Percentiles rank a stretch among this genome's conserved stretches.
Evolutionary conservation across 64 coral and sea anemone genomes (phyloP).

Genomic region (Anthopleura sola): DNA sequence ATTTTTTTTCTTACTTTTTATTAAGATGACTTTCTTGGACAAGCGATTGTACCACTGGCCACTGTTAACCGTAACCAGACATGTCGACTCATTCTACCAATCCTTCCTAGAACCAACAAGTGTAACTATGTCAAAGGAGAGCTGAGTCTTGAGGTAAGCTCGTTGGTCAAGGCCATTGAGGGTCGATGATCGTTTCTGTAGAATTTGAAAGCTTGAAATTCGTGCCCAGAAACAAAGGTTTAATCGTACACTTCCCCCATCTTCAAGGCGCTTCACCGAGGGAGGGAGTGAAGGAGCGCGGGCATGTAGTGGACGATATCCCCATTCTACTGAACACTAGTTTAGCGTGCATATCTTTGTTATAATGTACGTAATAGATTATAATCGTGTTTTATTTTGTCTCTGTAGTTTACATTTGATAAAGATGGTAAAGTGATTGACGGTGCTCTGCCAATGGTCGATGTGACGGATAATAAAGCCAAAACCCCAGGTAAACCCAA

Average conservation of each 20-base stretch:
- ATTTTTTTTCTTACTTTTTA: background rate
- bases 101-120: slow-evolving; percentile 81
- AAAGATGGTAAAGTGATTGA: slow-evolving; percentile 97
- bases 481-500: background rate
- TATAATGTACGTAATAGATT: background rate
- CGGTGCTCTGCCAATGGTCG: slow-evolving; percentile 56
- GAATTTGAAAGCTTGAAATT: too few species aligned
- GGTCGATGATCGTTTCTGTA: too few species aligned
- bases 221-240: too few species aligned
- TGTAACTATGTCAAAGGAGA: slow-evolving; percentile 86
- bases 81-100: slow-evolving; percentile 75
- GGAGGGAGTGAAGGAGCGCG: too few species aligned
- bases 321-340: too few species aligned
- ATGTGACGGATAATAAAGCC: slow-evolving; percentile 7
- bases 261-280: too few species aligned
- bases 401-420: slow-evolving; percentile 81
- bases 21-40: slow-evolving; percentile 89
- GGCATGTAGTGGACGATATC: too few species aligned
- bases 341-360: background rate
- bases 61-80: slow-evolving; percentile 88
- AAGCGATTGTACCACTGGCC: slow-evolving; percentile 87
- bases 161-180: too few species aligned
- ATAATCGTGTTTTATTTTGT: background rate
- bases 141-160: slow-evolving; percentile 72
- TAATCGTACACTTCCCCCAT: too few species aligned